These are phyloP conservation scores for Diachrysia chrysitis DNA, from an alignment of 2,888 invertebrate species.

Conservation along the genomic window DNA sequence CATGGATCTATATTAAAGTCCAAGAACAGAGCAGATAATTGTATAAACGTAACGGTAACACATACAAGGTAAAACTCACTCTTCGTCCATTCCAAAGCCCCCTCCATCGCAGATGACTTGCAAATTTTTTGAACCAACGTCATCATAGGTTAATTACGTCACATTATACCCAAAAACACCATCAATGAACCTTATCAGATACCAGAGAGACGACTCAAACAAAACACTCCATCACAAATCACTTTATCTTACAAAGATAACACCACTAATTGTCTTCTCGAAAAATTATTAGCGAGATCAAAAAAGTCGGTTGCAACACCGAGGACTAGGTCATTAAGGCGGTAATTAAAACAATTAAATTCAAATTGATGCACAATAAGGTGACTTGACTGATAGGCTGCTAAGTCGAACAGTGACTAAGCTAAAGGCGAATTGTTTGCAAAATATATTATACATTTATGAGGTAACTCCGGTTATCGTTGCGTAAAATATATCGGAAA, in stretches of 20 bases:
- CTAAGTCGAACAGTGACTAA: constrained; percentile 52
- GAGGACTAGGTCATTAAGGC: constrained; percentile 17
- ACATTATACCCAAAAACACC: constrained; percentile 40
- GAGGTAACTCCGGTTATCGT: constrained; percentile 26
- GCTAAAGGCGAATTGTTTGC: constrained; percentile 15
- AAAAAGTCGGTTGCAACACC: background rate
- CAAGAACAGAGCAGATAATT: too few relatives aligned
- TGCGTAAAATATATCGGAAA: constrained; percentile 4
- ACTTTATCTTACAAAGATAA: constrained; percentile 41
- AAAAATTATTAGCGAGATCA: constrained; percentile 18
- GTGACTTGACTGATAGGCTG: constrained; percentile 27
- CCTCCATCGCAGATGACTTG: constrained; percentile 45
- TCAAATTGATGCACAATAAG: constrained; percentile 19
- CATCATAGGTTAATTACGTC: constrained; percentile 31
- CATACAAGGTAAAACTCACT: constrained; percentile 43
- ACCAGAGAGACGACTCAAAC: constrained; percentile 37
- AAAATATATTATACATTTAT: constrained; percentile 42
- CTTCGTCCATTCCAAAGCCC: constrained; percentile 40
- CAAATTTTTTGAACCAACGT: constrained; percentile 31
- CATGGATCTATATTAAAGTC: too few relatives aligned
- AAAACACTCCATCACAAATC: constrained; percentile 48
- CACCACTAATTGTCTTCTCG: constrained; percentile 22
- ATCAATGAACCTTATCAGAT: constrained; percentile 43
- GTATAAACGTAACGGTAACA: background rate
- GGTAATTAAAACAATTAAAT: constrained; percentile 27